Conservation (phyloP, 35 echinoderm and acorn worm genomes). For the Diadema setosum region DNA sequence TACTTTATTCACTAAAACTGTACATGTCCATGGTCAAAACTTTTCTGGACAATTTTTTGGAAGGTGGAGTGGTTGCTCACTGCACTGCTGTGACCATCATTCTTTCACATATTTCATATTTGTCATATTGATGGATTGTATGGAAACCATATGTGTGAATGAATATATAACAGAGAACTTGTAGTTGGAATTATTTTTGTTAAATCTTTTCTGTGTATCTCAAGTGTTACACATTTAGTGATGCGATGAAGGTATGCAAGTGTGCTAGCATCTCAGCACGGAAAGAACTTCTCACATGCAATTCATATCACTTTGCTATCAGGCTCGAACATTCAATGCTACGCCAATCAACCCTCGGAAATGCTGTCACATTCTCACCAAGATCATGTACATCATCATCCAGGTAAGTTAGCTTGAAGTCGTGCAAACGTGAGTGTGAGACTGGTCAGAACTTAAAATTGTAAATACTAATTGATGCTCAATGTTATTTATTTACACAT, state of each 20-base stretch:
- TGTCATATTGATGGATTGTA: neutral
- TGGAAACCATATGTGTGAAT: neutral
- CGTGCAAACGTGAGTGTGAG: no score
- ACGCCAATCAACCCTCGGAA: conserved; percentile 92
- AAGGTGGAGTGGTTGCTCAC: no score
- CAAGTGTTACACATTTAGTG: neutral
- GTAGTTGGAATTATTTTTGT: neutral
- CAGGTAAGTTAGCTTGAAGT: conserved; percentile 46
- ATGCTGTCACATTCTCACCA: conserved; percentile 93
- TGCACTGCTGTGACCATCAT: no score
- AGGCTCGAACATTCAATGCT: conserved; percentile 97
- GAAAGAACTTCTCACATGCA: no score
- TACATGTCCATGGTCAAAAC: no score
- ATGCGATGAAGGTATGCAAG: no score
- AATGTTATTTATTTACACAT: neutral
- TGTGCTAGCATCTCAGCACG: no score
- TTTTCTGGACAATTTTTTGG: no score
- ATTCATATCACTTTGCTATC: neutral
- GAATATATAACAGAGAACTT: neutral
- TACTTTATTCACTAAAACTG: no score
- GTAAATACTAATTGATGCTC: neutral
- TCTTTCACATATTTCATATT: no score
- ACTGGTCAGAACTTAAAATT: neutral
- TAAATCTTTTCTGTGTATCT: neutral
- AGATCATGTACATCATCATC: conserved; percentile 97